Evolutionary conservation across 2,888 invertebrate species (phyloP), one percentile per base, ranked within the genome.

Genomic region (Julus scanicus): DNA sequence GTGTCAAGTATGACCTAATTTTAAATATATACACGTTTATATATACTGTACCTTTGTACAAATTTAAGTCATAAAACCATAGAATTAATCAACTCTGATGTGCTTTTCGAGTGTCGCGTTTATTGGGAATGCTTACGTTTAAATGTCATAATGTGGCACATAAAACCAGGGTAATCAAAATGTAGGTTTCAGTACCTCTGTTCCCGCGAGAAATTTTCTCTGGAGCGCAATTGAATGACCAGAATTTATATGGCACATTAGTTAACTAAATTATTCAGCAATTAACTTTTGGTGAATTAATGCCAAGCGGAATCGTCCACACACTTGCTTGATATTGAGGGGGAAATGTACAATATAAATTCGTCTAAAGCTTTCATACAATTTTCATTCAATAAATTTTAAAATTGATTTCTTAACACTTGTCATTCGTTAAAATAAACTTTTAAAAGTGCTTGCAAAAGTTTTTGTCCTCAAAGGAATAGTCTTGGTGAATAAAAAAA

Each of bases 111-210:
- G 71, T 29, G 29, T 71, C n/a, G 71, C 9, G 71, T 71, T 63
- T 71, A 71, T 71, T 71, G 57, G 57, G 57, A 57, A 57, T 57
- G 13, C 57, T n/a, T 11, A 5, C 71, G 17, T 71, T 71, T 71
- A 71, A 71, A 71, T 71, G 71, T 71, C 71, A 71, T 71, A 71
- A n/a, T 29, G 71, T 71, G 71, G 20, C 71, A 29, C 71, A 71
- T 71, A 71, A 71, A 71, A 20, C 9, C 71, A 6, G 71, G 29
- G 71, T 29, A 71, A 71, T 71, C 71, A 71, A 71, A 71, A 71
- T 71, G 71, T 71, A 20, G 71, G 29, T 71, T 29, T 29, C 71
- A 71, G 15, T 71, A 71, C 71, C 71, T 71, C 71, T 9, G 29
- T 20, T 29, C 71, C 71, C 20, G 71, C 17, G 71, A 20, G 71